Conservation (phyloP, 2,113 vertebrate species). For the Camelus bactrianus region DNA sequence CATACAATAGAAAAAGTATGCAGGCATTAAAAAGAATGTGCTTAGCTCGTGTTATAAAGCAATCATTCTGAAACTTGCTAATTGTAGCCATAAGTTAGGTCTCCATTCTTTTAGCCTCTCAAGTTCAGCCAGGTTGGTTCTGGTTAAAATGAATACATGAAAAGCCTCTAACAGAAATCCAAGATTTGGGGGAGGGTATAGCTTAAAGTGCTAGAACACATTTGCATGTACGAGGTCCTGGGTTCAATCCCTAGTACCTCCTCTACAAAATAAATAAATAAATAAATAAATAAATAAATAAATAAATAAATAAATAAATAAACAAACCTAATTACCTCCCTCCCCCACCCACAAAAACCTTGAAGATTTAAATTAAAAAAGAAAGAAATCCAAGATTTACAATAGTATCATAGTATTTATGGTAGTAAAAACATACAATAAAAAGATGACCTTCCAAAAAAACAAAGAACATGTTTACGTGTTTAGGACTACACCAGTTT, state of each 20-base stretch:
- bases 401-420: conserved; percentile 21
- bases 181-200: neutral
- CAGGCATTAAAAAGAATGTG: neutral
- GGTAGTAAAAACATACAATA: conserved; percentile 52
- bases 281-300: too few species aligned
- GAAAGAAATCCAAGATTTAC: neutral
- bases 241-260: too few species aligned
- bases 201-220: too few species aligned
- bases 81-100: conserved; percentile 57
- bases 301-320: too few species aligned
- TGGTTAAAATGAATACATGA: conserved; percentile 65
- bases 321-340: too few species aligned
- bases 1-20: neutral
- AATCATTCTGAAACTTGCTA: conserved; percentile 64
- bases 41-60: conserved; percentile 26
- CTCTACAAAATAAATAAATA: too few species aligned
- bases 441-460: neutral
- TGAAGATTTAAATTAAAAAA: too few species aligned
- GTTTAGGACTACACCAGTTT: neutral
- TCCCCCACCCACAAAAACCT: too few species aligned
- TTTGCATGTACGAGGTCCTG: too few species aligned
- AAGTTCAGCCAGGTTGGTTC: conserved; percentile 71
- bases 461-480: too few species aligned
- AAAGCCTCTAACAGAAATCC: conserved; percentile 33
- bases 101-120: conserved; percentile 60